Evolutionary conservation across 1,140 invertebrate genomes (phyloP).

Genomic region (Cyphomyrmex costatus): DNA sequence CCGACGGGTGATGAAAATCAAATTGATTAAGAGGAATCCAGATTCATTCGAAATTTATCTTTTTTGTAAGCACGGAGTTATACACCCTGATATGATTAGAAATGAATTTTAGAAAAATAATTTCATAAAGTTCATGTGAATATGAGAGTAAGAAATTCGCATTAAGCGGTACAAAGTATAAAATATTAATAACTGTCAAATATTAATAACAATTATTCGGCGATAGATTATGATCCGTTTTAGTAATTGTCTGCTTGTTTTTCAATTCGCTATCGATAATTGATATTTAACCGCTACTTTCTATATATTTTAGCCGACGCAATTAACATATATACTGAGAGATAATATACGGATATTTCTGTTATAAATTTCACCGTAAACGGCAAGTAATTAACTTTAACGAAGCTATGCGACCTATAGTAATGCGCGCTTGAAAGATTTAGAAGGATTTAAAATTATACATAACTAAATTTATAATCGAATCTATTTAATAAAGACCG

Average conservation of each 20-base stretch:
- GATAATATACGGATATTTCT: neutral
- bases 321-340: conserved; percentile 7
- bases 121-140: neutral
- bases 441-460: conserved; percentile 10
- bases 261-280: neutral
- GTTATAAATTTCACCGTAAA: conserved; percentile 7
- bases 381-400: conserved; percentile 21
- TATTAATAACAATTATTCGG: conserved; percentile 4
- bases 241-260: neutral
- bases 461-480: conserved; percentile 24
- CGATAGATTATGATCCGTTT: neutral
- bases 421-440: conserved; percentile 16
- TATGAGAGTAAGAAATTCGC: neutral
- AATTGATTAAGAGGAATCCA: conserved; percentile 28
- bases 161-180: neutral
- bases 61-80: neutral
- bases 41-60: neutral
- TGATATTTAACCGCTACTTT: neutral
- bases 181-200: neutral
- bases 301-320: neutral
- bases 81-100: neutral
- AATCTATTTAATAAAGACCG: conserved; percentile 9
- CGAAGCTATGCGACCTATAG: neutral
- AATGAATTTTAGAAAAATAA: neutral
- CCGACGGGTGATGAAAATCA: conserved; percentile 44